These are phyloP conservation scores for Diogma glabrata DNA, from an alignment of 2,888 invertebrate species.

Conservation along the genomic window DNA sequence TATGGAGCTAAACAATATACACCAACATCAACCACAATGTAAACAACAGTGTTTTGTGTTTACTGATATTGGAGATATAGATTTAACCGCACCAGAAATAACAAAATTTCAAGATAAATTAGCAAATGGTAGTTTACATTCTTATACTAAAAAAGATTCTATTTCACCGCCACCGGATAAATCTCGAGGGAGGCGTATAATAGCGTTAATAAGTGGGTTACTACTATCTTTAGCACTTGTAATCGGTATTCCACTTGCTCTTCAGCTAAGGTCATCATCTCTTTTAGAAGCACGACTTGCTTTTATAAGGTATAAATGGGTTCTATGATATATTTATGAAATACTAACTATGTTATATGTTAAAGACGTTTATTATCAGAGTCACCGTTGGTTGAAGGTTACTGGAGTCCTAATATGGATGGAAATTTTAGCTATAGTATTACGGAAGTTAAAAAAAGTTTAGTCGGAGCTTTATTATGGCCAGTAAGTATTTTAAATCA, in stretches of 20 bases:
- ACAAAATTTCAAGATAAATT: constrained; percentile 35
- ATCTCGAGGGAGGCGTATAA: constrained; percentile 27
- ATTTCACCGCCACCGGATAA: constrained; percentile 15
- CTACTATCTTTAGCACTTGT: constrained; percentile 34
- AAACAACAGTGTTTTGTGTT: constrained; percentile 37
- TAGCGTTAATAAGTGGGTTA: constrained; percentile 28
- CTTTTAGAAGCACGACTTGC: constrained; percentile 43
- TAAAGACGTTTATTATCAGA: constrained; percentile 40
- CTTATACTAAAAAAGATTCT: constrained; percentile 29
- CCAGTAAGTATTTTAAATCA: constrained; percentile 21
- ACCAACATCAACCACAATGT: constrained; percentile 31
- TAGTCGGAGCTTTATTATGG: constrained; percentile 41
- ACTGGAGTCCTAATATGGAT: constrained; percentile 29
- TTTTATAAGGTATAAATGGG: constrained; percentile 37
- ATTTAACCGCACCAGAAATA: constrained; percentile 35
- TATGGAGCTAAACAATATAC: constrained; percentile 34
- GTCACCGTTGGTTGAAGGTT: constrained; percentile 45
- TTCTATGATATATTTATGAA: no score
- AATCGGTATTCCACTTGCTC: constrained; percentile 40
- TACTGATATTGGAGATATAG: constrained; percentile 36
- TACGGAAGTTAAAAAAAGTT: constrained; percentile 36
- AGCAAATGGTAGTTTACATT: constrained; percentile 31
- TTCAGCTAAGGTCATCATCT: constrained; percentile 44
- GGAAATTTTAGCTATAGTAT: constrained; percentile 23
- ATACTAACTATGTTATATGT: not conserved